Base-by-base conservation (phyloP, 1,140 invertebrate species). In the Steinernema feltiae region DNA sequence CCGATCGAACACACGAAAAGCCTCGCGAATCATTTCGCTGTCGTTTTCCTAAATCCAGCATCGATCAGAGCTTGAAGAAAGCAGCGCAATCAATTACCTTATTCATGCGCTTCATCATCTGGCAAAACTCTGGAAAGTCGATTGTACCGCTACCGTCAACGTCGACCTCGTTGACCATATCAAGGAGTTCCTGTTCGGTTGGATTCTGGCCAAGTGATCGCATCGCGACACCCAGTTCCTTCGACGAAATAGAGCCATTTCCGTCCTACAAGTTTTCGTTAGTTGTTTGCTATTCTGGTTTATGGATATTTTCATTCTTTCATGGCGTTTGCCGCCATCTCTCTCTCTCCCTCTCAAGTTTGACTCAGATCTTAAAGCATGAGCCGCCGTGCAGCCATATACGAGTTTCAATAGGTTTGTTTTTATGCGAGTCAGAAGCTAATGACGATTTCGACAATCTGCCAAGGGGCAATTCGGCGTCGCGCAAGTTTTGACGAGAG, bases 41-140 rank as follows among this genome's bases (percentile, higher is more conserved):
- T 85, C 84, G 48, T 85, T 85, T 71, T 85, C 84, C 80, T 82
- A 30, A 77, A 83, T 72, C 1, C n/a, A n/a, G n/a, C n/a, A n/a
- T n/a, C n/a, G n/a, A n/a, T n/a, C n/a, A n/a, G n/a, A n/a, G n/a
- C n/a, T n/a, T n/a, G n/a, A n/a, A n/a, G n/a, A n/a, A n/a, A n/a
- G n/a, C n/a, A n/a, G n/a, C n/a, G n/a, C 7, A 79, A 48, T 7
- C n/a, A 30, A 76, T 32, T 78, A 78, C 77, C 71, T 83, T 85
- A 72, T 85, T 86, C 85, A 85, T 86, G 48, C 84, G 63, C 75
- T 85, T 86, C 85, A 85, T 86, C 84, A 85, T 85, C 71, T 85
- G 85, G 48, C 85, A 86, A 72, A 86, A 85, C 48, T 85, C 84
- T 17, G 78, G 63, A 53, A 85, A 85, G 48, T 85, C 84, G 21